These are phyloP conservation scores for Orthosia cruda DNA, from an alignment of 2,888 invertebrate genomes.

Conservation along the genomic window DNA sequence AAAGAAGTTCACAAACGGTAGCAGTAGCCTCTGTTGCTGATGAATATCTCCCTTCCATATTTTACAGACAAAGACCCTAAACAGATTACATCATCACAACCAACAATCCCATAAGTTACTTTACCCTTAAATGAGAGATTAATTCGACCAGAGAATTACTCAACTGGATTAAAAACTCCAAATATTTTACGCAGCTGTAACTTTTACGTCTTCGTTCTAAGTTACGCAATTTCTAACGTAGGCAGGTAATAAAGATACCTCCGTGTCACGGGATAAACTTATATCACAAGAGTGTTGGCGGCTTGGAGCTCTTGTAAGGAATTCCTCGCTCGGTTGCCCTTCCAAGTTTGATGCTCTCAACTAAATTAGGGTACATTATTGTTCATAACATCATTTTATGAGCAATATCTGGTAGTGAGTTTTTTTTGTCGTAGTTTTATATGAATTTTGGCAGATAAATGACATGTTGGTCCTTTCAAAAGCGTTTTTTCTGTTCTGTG, in stretches of 20 bases:
- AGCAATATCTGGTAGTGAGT: constrained; percentile 33
- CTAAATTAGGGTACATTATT: constrained; percentile 54
- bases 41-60: background rate
- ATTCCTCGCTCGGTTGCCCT: constrained; percentile 49
- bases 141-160: constrained; percentile 33
- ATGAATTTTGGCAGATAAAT: background rate
- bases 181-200: constrained; percentile 61
- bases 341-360: constrained; percentile 50
- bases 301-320: constrained; percentile 52
- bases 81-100: background rate
- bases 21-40: no score
- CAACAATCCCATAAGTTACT: constrained; percentile 2
- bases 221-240: constrained; percentile 56
- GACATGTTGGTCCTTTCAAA: background rate
- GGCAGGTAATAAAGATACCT: constrained; percentile 63
- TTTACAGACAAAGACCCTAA: background rate
- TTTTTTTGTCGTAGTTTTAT: constrained; percentile 27
- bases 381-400: constrained; percentile 42
- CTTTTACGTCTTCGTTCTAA: constrained; percentile 61
- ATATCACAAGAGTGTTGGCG: constrained; percentile 58
- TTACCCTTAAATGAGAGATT: constrained; percentile 9
- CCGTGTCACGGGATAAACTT: constrained; percentile 64
- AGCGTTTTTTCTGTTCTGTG: no score
- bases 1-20: no score
- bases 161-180: constrained; percentile 61